These are phyloP conservation scores for Lepidochitona cinerea DNA, from an alignment of 2,888 invertebrate genomes.

Conservation along the genomic window DNA sequence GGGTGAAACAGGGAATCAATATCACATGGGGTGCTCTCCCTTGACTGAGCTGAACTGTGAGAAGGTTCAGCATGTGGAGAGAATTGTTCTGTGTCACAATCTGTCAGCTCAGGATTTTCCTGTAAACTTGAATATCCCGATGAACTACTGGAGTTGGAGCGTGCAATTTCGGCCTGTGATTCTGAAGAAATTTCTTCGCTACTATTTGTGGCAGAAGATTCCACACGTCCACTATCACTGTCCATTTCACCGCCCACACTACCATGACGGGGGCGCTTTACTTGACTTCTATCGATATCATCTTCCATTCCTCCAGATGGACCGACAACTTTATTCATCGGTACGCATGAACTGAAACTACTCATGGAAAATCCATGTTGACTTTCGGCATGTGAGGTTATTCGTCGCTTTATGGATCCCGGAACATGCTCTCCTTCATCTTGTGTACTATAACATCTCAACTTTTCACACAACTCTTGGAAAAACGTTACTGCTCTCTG, in stretches of 20 bases:
- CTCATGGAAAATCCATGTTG: not conserved
- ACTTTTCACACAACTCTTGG: conserved; percentile 48
- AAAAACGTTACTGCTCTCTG: conserved; percentile 54
- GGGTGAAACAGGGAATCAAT: conserved; percentile 11
- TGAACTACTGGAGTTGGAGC: conserved; percentile 35
- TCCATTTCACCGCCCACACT: not conserved
- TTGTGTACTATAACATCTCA: conserved; percentile 28
- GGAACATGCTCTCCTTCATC: conserved; percentile 37
- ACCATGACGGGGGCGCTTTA: not conserved
- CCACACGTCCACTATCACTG: not conserved
- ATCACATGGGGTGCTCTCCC: conserved; percentile 6
- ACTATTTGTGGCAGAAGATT: not conserved
- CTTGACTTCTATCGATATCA: not conserved
- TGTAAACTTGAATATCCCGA: conserved; percentile 35
- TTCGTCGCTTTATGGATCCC: conserved; percentile 44
- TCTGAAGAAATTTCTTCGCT: conserved; percentile 6
- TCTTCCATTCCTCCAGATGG: not conserved
- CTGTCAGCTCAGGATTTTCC: conserved; percentile 23
- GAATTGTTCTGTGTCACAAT: conserved; percentile 19
- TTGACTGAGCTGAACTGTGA: not conserved
- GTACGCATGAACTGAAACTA: not conserved
- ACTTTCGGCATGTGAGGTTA: not conserved
- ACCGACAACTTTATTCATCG: not conserved
- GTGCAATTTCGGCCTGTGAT: conserved; percentile 18
- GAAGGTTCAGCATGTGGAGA: not conserved